phyloP scores from a whole-genome alignment of 1,140 invertebrate genomes.

The Brachionus rotundiformis region DNA sequence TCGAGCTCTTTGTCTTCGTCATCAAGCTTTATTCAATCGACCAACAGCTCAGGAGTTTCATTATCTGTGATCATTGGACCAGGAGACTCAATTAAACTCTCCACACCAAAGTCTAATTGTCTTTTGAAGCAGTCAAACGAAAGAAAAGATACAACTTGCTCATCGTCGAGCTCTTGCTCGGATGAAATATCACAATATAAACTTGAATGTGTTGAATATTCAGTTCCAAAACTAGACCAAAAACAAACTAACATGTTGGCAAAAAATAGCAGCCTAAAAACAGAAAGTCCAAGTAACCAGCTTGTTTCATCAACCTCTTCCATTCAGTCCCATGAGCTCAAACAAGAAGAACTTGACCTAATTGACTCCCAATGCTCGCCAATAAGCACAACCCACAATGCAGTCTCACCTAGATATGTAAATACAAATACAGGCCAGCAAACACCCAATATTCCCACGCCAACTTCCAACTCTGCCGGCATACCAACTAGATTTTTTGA shows the following conservation, averaged over 20 bases:
- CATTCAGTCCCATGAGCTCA: neutral
- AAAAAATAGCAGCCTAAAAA: neutral
- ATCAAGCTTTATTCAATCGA: constrained; percentile 23
- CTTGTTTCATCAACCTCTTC: neutral
- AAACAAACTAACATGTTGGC: neutral
- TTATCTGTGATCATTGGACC: constrained; percentile 20
- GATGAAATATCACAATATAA: constrained; percentile 31
- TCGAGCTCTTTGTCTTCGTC: constrained; percentile 27
- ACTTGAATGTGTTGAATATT: constrained; percentile 27
- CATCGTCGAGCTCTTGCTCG: constrained; percentile 32
- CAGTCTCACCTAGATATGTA: neutral
- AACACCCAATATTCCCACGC: neutral
- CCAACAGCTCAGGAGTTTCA: neutral
- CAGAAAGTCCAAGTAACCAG: neutral
- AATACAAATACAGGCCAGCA: neutral
- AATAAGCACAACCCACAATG: neutral
- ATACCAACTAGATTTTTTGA: constrained; percentile 42
- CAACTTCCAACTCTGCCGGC: neutral
- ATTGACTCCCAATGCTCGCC: constrained; percentile 1
- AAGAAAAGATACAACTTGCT: constrained; percentile 28
- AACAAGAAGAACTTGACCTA: neutral
- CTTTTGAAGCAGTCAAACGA: neutral
- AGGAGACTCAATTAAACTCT: constrained; percentile 35
- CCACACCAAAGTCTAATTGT: constrained; percentile 7
- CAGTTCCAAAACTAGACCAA: neutral